Base-by-base conservation (phyloP, 2,888 invertebrate species). In the Mesorhabditis spiculigera region DNA sequence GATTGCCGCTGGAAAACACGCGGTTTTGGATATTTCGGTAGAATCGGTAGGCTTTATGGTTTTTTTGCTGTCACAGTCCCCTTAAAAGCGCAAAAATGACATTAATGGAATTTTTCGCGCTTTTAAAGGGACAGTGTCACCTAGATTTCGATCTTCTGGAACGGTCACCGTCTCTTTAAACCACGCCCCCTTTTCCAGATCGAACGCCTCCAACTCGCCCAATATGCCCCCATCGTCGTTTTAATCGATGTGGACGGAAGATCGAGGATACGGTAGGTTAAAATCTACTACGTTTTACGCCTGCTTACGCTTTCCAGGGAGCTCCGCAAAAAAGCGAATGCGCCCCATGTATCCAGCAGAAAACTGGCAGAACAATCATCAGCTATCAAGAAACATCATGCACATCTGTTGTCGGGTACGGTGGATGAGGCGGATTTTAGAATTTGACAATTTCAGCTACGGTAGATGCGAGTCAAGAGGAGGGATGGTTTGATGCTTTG, bases 151-250 rank as follows among this genome's bases (percentile, higher is more conserved):
- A 28, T 28, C 28, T 28, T 28, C 28, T 28, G 28, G 28, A 28
- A 28, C 28, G 1, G 28, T 28, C 28, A 28, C 28, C 28, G 28
- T 28, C 28, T 28, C 28, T 28, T 28, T 28, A 28, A 28, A 28
- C n/a, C n/a, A n/a, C n/a, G n/a, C n/a, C n/a, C 28, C 58, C 50
- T 0, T 41, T 67, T 67, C 13, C 66, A 73, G 71, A 75, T 97
- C 5, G 97, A 98, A 87, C 90, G 95, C 68, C 90, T 98, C 16
- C 96, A 96, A 89, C 95, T 95, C 86, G 95, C 96, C 45, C 96
- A 96, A 89, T 94, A 96, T 88, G 85, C 83, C 4, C 97, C 97
- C 1, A 93, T 98, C 78, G 96, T 97, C 44, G 92, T 98, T 79
- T 94, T 95, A 88, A 89, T 97, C 75, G 93, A 95, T 87, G 93